phyloP scores from a whole-genome alignment of 1,140 invertebrate genomes.

The Micrasema longulum region DNA sequence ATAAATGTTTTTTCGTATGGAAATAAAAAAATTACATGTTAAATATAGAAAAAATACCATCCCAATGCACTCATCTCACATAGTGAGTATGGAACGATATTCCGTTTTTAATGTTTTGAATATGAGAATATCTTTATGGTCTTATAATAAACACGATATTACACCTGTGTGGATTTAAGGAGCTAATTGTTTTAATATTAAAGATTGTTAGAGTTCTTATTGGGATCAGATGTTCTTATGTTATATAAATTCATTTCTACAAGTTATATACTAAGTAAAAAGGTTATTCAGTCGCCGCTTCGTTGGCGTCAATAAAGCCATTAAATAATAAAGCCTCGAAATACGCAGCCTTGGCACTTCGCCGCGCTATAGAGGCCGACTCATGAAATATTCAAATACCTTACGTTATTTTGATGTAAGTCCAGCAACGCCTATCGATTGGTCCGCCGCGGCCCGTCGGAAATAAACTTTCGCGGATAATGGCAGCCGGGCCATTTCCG shows the following conservation, averaged over 20 bases:
- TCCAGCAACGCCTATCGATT: slow-evolving; percentile 32
- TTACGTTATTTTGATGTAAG: slow-evolving; percentile 39
- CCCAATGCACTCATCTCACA: no score
- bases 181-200: not conserved
- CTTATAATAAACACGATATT: no score
- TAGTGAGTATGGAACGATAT: no score
- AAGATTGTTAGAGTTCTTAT: not conserved
- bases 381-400: slow-evolving; percentile 39
- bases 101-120: no score
- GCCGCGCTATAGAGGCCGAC: not conserved
- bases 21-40: no score
- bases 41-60: no score
- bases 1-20: no score
- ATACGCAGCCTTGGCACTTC: slow-evolving; percentile 22
- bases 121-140: no score
- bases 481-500: slow-evolving; percentile 21
- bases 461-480: slow-evolving; percentile 31
- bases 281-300: not conserved
- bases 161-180: no score
- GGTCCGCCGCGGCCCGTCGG: slow-evolving; percentile 6
- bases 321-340: slow-evolving; percentile 7
- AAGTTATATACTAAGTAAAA: not conserved
- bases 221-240: not conserved
- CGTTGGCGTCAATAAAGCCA: slow-evolving; percentile 4
- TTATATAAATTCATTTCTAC: not conserved